Evolutionary conservation across 2,113 vertebrate genomes (phyloP), one percentile per base, ranked within the genome.

Genomic region (Dolichotis patagonum): DNA sequence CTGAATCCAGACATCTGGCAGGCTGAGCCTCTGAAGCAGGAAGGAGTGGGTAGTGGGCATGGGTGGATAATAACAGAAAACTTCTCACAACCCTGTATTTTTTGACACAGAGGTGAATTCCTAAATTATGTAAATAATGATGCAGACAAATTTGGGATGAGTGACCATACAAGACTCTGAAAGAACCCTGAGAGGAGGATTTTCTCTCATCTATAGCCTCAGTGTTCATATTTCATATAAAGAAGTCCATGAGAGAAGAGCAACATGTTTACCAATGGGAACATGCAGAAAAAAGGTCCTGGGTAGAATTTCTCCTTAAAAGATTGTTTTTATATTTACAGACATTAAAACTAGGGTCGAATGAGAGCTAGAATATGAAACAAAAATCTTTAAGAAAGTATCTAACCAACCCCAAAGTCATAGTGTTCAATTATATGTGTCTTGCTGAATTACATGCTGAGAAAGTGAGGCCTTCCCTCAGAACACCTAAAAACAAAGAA

Each of bases 121-220:
- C 52, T 89, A 41, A 77, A 43, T 67, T 75, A 77, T 26, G 77
- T 38, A 65, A 90, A 95, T 22, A 95, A 24, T 41, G 24, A 41
- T 62, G 5, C 32, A 93, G 41, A 95, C 69, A 97, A 62, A 38
- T 73, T 80, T 96, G 90, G 65, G 56, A 56, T 93, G 84, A 11
- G 12, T 63, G 46, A n/a, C 26, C 26, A 26, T 26, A 22, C 0
- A 52, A 78, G 63, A 54, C 73, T 54, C 41, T 46, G 7, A 0
- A 84, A 91, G 84, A 93, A 95, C 86, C 19, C 46, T 67, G 63
- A 73, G 38, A 63, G 35, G 43, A 71, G 8, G 0, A 6, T 30
- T 94, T 94, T 62, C 58, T 58, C 87, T 71, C 73, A 32, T 80
- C 12, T 49, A 16, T 0, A 81, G 89, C 41, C 49, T 89, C 52